phyloP scores from a whole-genome alignment of 2,797 vertebrate species.

The Bryconaethiops microstoma region DNA sequence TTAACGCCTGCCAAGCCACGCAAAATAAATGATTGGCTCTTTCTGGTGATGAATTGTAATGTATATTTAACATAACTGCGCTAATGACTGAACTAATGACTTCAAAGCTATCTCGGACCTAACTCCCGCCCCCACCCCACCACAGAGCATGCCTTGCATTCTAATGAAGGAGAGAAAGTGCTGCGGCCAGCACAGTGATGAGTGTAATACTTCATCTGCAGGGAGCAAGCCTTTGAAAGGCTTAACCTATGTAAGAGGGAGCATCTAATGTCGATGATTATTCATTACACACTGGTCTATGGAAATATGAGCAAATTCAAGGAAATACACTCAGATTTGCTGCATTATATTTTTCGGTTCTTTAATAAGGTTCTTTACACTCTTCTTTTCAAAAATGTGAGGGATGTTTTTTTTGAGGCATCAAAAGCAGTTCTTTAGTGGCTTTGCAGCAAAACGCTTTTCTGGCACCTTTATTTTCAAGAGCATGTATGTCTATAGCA shows the following conservation, averaged over 20 bases:
- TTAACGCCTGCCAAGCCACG: slow-evolving; percentile 73
- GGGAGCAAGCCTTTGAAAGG: slow-evolving; percentile 48
- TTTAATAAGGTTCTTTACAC: neutral
- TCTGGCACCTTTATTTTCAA: too few relatives aligned
- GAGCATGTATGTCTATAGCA: too few relatives aligned
- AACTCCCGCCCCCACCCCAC: slow-evolving; percentile 39
- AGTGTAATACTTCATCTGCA: slow-evolving; percentile 49
- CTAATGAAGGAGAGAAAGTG: slow-evolving; percentile 71
- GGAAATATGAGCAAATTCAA: slow-evolving; percentile 10
- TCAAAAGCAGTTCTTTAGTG: neutral
- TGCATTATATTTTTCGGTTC: too few relatives aligned
- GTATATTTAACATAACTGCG: slow-evolving; percentile 84
- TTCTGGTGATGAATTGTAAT: slow-evolving; percentile 86
- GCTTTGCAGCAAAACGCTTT: too few relatives aligned
- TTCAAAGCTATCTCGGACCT: slow-evolving; percentile 78
- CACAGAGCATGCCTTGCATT: slow-evolving; percentile 69
- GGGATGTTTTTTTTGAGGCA: neutral
- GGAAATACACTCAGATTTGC: too few relatives aligned
- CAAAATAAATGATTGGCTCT: slow-evolving; percentile 79
- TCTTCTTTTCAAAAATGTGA: neutral
- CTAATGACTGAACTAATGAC: slow-evolving; percentile 84
- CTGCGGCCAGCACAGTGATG: slow-evolving; percentile 49
- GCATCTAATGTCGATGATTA: slow-evolving; percentile 72
- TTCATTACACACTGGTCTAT: slow-evolving; percentile 47
- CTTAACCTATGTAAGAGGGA: slow-evolving; percentile 65